Base-by-base conservation (phyloP, 1,140 invertebrate genomes). In the Sycophila sp. region DNA sequence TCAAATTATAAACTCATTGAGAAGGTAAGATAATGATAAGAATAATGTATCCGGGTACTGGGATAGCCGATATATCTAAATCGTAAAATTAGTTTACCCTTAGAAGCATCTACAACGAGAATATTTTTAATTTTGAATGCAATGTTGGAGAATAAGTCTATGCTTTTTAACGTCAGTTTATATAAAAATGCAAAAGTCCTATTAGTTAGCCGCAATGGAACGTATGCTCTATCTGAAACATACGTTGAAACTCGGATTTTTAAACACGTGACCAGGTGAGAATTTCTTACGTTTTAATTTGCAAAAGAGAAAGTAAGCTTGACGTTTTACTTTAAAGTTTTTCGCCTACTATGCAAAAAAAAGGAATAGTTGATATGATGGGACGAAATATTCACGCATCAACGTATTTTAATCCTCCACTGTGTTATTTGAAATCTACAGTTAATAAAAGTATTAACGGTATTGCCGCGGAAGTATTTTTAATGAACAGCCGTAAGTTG, bases 211-310 rank as follows among this genome's bases (percentile, higher is more conserved):
- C 42, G 26, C 49, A 78, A 78, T 0, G 77, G 76, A 11, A 73
- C 75, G 2, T 85, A 81, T 78, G 77, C 38, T 3, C 60, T 85
- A 3, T 79, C 81, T 0, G 73, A 78, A 38, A 81, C 79, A 53
- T 82, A 73, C 51, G 60, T 84, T 4, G 22, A 67, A 2, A 72
- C 81, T 0, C 69, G 82, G 60, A 22, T 30, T 13, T 83, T 84
- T 36, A 28, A 28, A 11, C 78, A 75, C 45, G 34, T 82, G 6
- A 26, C 59, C 1, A 78, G 67, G 81, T 83, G 76, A 30, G 17
- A n/a, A n/a, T n/a, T n/a, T 34, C 8, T 19, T 17, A 19, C n/a
- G 17, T 34, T n/a, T n/a, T n/a, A n/a, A n/a, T n/a, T n/a, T n/a
- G n/a, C n/a, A n/a, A n/a, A n/a, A n/a, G n/a, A n/a, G n/a, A n/a